Conservation (phyloP, 2,113 vertebrate genomes). For the Anarhynchus alexandrinus region DNA sequence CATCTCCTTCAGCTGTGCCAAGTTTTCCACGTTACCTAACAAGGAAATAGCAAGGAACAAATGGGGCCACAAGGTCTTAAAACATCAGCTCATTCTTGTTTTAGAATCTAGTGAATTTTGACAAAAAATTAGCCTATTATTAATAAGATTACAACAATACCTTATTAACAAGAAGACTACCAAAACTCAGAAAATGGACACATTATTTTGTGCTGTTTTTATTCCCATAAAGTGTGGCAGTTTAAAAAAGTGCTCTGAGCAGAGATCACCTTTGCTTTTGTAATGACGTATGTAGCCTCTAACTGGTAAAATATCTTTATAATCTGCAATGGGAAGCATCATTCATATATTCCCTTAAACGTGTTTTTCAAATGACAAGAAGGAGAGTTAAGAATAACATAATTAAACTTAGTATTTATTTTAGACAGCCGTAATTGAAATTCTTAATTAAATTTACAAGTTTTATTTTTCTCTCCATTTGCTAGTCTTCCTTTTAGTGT, state of each 20-base stretch:
- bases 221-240: rapidly evolving
- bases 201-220: background rate
- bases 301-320: background rate
- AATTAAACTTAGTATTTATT: background rate
- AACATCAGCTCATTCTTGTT: rapidly evolving
- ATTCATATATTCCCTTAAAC: background rate
- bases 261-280: background rate
- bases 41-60: background rate
- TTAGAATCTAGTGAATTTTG: background rate
- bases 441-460: background rate
- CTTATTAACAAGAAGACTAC: background rate
- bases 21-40: background rate
- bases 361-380: background rate
- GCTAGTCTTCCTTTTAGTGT: background rate
- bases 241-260: background rate
- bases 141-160: background rate
- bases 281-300: rapidly evolving
- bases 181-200: background rate
- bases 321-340: background rate
- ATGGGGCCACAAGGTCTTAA: background rate
- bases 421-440: background rate
- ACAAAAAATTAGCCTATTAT: background rate
- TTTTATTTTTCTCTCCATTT: background rate
- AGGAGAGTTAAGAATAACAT: background rate
- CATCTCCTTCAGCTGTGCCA: background rate